These are phyloP conservation scores for Leptinotarsa defecta DNA, from an alignment of 1,140 invertebrate species.

Conservation along the genomic window DNA sequence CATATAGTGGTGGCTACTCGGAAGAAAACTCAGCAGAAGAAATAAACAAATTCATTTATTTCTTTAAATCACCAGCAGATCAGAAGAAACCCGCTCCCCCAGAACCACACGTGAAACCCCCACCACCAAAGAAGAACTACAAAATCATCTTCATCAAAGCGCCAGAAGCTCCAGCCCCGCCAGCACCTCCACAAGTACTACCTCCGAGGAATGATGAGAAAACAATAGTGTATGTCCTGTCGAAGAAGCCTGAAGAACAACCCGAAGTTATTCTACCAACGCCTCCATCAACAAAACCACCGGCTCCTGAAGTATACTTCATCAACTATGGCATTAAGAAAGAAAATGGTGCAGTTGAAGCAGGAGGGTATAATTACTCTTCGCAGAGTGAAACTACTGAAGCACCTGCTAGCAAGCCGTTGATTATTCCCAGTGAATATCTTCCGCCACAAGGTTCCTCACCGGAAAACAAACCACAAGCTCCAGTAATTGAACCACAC, in stretches of 20 bases:
- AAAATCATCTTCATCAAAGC: constrained; percentile 42
- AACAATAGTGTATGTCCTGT: constrained; percentile 84
- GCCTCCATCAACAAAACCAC: constrained; percentile 76
- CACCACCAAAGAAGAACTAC: constrained; percentile 31
- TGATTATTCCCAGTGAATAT: neutral
- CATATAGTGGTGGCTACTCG: neutral
- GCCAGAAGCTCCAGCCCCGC: constrained; percentile 17
- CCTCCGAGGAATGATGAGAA: constrained; percentile 68
- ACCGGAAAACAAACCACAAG: neutral
- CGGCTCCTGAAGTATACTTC: constrained; percentile 86
- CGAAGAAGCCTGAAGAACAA: constrained; percentile 83
- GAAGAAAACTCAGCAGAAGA: neutral
- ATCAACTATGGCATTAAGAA: constrained; percentile 70
- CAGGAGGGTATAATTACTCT: neutral
- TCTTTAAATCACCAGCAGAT: constrained; percentile 6
- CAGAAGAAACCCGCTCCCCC: constrained; percentile 4
- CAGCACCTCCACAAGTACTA: constrained; percentile 1
- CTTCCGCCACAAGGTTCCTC: neutral
- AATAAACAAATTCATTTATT: constrained; percentile 14
- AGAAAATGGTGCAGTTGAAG: neutral
- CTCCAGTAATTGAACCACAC: neutral
- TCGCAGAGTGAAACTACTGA: neutral
- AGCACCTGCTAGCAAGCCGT: neutral
- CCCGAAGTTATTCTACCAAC: constrained; percentile 78
- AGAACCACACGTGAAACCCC: constrained; percentile 13